Base-by-base conservation (phyloP, 2,797 vertebrate genomes). In the Crenichthys baileyi region DNA sequence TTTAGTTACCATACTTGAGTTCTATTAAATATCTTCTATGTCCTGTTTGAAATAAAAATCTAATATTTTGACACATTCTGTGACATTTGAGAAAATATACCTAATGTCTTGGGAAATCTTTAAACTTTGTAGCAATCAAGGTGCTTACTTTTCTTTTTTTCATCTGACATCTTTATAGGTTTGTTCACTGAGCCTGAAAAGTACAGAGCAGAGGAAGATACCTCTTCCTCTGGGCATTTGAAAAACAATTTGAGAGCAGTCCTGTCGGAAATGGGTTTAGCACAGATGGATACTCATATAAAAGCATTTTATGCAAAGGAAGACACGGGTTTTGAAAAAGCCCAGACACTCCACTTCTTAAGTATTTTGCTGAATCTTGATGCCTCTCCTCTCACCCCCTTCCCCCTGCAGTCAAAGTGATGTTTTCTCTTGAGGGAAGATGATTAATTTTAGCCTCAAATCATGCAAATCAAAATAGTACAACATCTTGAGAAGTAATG, bases 281-380 rank as follows among this genome's bases (percentile, higher is more conserved):
- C 86, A 89, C 85, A 91, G 90, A 92, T 87, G 88, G 87, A 90
- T 87, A 86, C 87, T 86, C 90, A 91, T 89, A 90, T 89, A 79
- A 90, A 87, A 87, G 67, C 76, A 78, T 79, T 86, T 89, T 86
- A 90, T 90, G 85, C 83, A 83, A 90, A 90, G 85, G 61, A 36
- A 70, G 75, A 88, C 55, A 70, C 78, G 78, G 68, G 67, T 84
- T 83, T 81, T 74, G 46, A 83, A 88, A 88, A 72, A 84, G 79
- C 78, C 73, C 79, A 83, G 76, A 85, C 82, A 81, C 79, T 85
- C 79, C 60, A 83, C 84, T 73, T 74, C 88, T 79, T 87, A 44
- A 46, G 51, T 73, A 8, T 90, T 84, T 87, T 74, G 65, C 86
- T 78, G 78, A 83, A 84, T 86, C 36, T 75, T 0, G 0, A 68